Base-by-base conservation (phyloP, 1,140 invertebrate genomes). In the Drosophila bocki region DNA sequence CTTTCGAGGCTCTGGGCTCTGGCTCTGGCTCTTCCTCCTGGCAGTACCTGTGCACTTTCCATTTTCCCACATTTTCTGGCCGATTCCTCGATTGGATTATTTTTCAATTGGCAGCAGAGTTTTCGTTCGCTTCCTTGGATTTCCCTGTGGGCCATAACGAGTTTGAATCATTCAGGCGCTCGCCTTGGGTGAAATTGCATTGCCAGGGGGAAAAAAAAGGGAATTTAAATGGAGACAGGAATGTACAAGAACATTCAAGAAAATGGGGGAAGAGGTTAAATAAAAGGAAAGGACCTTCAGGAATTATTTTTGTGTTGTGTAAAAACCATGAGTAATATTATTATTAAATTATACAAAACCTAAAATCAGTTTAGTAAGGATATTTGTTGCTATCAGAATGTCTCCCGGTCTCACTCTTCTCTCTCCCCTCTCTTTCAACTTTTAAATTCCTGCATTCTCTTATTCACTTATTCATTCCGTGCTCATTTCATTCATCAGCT, bases 21-120 rank as follows among this genome's bases (percentile, higher is more conserved):
- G 22, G n/a, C n/a, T n/a, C n/a, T n/a, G 6, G 26, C 26, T 11
- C 15, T 4, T 29, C 8, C 26, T 29, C 13, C 8, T 11, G 17
- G 15, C 32, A 29, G 26, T 29, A 29, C 26, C 26, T 29, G 26
- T 65, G 62, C 71, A 61, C 56, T 53, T 74, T 74, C 68, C 68
- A 61, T 60, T 80, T 80, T 76, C 37, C 76, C 67, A 70, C 63
- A 33, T 54, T 63, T 78, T 62, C 72, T 64, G 63, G 48, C 45
- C 44, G 70, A 65, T 70, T 83, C 78, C 67, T 72, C 82, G 81
- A 80, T 84, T 84, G 77, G 78, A 65, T 85, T 84, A 80, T 64
- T 84, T 80, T 80, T 85, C 77, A 84, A 84, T 84, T 84, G 82
- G 82, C 82, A 84, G 78, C 82, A 85, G 69, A 77, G 71, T 72